Base-by-base conservation (phyloP, 2,113 vertebrate species). In the Peromyscus maniculatus region DNA sequence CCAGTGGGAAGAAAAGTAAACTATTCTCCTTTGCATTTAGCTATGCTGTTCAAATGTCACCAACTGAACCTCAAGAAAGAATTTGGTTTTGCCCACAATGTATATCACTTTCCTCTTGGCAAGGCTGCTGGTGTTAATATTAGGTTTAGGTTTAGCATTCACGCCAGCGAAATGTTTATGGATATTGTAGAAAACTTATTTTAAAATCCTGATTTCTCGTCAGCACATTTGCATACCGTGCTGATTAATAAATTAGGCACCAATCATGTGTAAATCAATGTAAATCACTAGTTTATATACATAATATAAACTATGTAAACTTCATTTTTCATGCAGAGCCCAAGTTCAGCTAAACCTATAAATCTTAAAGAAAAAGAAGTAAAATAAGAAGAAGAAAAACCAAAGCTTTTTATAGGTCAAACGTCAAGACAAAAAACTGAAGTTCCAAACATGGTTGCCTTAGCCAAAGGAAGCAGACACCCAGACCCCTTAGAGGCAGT, bases 131-230 rank as follows among this genome's bases (percentile, higher is more conserved):
- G 92, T 55, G 94, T 96, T 98, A 98, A 96, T 92, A 74, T 97
- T 77, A 43, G 97, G 93, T 98, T 98, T 98, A 98, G 97, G 97
- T 98, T 97, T 97, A 97, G 97, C 19, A 95, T 97, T 98, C 96
- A 98, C 96, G 93, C 97, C 98, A 98, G 97, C 4, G 69, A 97
- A 97, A 98, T 97, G 97, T 97, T 98, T 98, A 98, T 98, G 98
- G 97, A 98, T 98, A 97, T 98, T 94, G 97, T 94, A 98, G 98
- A 97, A 99, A 94, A 15, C 97, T 96, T 98, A 98, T 97, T 99
- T 98, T 96, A 95, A 95, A 98, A 97, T 98, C 98, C 98, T 98
- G 98, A 98, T 98, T 98, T 98, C 97, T 91, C 72, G 90, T 97
- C 94, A 91, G 46, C 74, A n/a, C 97, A 97, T 98, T 98, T 98